Evolutionary conservation across 2,888 invertebrate species (phyloP).

Genomic region (Clostera curtula): DNA sequence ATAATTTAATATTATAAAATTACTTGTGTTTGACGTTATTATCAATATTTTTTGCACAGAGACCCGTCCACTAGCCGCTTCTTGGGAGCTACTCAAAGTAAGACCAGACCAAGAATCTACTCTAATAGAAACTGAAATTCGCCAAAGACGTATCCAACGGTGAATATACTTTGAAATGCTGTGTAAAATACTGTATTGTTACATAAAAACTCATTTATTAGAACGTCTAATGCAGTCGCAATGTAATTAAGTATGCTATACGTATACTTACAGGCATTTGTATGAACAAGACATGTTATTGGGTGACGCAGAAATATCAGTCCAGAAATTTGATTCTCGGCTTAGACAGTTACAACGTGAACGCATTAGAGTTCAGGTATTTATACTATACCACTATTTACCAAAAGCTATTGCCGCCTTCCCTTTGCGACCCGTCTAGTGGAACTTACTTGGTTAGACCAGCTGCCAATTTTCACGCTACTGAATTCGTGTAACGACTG

Average conservation of each 20-base stretch:
- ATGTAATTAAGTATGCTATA: background rate
- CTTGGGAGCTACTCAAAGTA: slow-evolving; percentile 56
- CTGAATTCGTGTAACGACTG: no score
- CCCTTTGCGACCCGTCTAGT: no score
- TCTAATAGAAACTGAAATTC: slow-evolving; percentile 72
- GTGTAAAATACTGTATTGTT: no score
- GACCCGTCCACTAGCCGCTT: slow-evolving; percentile 40
- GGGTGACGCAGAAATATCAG: slow-evolving; percentile 70
- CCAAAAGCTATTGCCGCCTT: background rate
- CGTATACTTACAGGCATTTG: slow-evolving; percentile 48
- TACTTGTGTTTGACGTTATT: no score
- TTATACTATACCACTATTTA: background rate
- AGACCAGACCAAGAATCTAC: slow-evolving; percentile 57
- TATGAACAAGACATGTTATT: slow-evolving; percentile 81
- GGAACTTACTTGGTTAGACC: no score
- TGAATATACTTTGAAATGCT: slow-evolving; percentile 22
- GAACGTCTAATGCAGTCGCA: no score
- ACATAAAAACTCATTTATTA: no score
- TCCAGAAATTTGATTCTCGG: slow-evolving; percentile 79
- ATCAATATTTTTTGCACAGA: no score
- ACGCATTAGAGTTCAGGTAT: slow-evolving; percentile 74
- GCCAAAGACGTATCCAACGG: slow-evolving; percentile 67
- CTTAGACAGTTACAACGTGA: slow-evolving; percentile 72
- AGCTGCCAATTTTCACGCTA: no score
- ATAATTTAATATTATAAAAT: no score